phyloP scores from a whole-genome alignment of 30 jellyfish, hydroid and myxozoan genomes.

The Calvadosia cruxmelitensis region DNA sequence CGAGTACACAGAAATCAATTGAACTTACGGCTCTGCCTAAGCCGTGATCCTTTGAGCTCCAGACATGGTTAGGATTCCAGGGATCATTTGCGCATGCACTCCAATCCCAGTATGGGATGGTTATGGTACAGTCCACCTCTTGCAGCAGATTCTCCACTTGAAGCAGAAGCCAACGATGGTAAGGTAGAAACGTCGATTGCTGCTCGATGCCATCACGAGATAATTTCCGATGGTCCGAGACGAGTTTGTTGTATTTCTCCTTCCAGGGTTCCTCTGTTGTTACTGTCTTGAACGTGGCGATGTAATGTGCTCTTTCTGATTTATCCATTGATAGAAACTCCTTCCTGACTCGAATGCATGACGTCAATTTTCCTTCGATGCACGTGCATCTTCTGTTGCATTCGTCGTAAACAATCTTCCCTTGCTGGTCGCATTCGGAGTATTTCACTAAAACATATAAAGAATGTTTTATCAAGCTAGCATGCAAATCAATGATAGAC shows the following conservation, averaged over 20 bases:
- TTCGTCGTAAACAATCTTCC: slow-evolving; percentile 37
- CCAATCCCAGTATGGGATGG: too few species aligned
- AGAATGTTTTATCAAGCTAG: too few species aligned
- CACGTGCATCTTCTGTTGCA: slow-evolving; percentile 19
- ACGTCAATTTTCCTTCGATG: slow-evolving; percentile 14
- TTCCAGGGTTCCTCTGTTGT: not conserved
- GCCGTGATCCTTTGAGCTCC: too few species aligned
- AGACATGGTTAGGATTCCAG: too few species aligned
- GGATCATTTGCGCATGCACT: too few species aligned
- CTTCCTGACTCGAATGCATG: slow-evolving; percentile 25
- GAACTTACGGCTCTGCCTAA: too few species aligned
- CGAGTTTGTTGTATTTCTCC: not conserved
- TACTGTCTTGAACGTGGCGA: not conserved
- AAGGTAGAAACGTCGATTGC: slow-evolving; percentile 12
- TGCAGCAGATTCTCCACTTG: too few species aligned
- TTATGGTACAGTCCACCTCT: too few species aligned
- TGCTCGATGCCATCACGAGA: slow-evolving; percentile 14
- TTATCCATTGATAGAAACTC: slow-evolving; percentile 28
- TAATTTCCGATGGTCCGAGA: not conserved
- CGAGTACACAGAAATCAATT: too few species aligned
- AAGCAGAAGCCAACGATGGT: slow-evolving; percentile 36
- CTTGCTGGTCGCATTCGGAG: too few species aligned
- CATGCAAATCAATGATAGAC: too few species aligned
- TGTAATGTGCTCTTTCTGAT: slow-evolving; percentile 11
- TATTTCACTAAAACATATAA: too few species aligned